A percentile compares a stretch with the other conserved stretches of the same genome.
These are phyloP conservation scores for Schizotus pectinicornis DNA, from an alignment of 2,888 invertebrate species.

Conservation along the genomic window DNA sequence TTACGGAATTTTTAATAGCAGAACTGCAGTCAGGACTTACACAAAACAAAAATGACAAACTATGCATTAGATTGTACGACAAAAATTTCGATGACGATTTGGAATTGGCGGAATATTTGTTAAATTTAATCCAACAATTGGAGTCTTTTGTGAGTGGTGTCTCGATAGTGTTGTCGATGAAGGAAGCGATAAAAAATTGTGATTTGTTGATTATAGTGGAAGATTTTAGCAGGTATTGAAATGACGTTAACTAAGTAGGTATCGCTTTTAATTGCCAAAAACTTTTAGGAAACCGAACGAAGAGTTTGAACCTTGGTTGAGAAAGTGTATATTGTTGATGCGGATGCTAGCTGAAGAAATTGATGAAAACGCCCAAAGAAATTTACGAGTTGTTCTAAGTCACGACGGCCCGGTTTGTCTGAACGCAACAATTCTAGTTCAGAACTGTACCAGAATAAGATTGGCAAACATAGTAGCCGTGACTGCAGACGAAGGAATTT, in stretches of 20 bases:
- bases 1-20: constrained; percentile 44
- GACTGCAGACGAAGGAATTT: constrained; percentile 63
- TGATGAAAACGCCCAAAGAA: constrained; percentile 60
- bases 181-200: constrained; percentile 59
- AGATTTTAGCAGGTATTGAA: constrained; percentile 50
- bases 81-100: constrained; percentile 33
- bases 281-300: constrained; percentile 34
- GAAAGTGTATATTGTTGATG: constrained; percentile 53
- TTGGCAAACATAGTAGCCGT: constrained; percentile 64
- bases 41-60: constrained; percentile 37
- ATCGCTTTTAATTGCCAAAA: not conserved
- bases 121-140: constrained; percentile 41
- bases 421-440: constrained; percentile 62
- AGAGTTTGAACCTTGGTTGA: constrained; percentile 42
- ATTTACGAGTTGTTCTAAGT: constrained; percentile 62
- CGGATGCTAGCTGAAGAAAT: constrained; percentile 59
- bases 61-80: constrained; percentile 48
- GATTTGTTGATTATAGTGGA: constrained; percentile 64
- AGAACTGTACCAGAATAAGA: constrained; percentile 54
- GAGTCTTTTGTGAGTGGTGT: constrained; percentile 25
- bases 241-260: not conserved
- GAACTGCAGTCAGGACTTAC: constrained; percentile 45
- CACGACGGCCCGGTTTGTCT: constrained; percentile 66
- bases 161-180: constrained; percentile 55
- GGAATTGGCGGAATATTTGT: constrained; percentile 28